These are phyloP conservation scores for Ophonus ardosiacus DNA, from an alignment of 2,888 invertebrate species.

Conservation along the genomic window DNA sequence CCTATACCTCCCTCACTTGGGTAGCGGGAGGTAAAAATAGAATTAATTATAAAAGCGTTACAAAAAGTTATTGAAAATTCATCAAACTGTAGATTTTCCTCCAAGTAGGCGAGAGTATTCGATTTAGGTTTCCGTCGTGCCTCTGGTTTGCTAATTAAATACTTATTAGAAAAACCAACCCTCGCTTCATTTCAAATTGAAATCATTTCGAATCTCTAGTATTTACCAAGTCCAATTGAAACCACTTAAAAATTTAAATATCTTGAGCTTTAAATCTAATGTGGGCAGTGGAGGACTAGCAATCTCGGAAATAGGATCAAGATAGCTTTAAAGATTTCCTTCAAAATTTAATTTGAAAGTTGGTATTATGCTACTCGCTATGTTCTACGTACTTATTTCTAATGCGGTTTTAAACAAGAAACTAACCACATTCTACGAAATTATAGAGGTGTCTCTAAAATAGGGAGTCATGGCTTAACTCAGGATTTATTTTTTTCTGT, in stretches of 20 bases:
- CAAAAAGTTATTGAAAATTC: not conserved
- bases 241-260: conserved; percentile 44
- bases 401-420: too few relatives aligned
- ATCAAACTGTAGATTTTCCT: not conserved
- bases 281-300: not conserved
- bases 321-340: not conserved
- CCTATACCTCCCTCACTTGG: too few relatives aligned
- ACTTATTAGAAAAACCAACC: conserved; percentile 37
- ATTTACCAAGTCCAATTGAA: conserved; percentile 28
- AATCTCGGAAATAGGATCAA: not conserved
- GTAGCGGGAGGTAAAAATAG: too few relatives aligned
- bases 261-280: conserved; percentile 16
- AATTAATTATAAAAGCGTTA: not conserved
- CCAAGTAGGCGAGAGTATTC: not conserved
- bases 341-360: not conserved
- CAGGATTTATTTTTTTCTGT: too few relatives aligned
- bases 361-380: not conserved
- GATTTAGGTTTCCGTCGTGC: conserved; percentile 7
- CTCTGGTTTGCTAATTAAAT: conserved; percentile 18
- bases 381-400: not conserved
- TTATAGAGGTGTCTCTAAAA: too few relatives aligned
- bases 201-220: conserved; percentile 38
- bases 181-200: conserved; percentile 35
- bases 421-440: too few relatives aligned
- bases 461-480: too few relatives aligned